Conservation (phyloP, 2,888 invertebrate species). For the Hyposoter dolosus region DNA sequence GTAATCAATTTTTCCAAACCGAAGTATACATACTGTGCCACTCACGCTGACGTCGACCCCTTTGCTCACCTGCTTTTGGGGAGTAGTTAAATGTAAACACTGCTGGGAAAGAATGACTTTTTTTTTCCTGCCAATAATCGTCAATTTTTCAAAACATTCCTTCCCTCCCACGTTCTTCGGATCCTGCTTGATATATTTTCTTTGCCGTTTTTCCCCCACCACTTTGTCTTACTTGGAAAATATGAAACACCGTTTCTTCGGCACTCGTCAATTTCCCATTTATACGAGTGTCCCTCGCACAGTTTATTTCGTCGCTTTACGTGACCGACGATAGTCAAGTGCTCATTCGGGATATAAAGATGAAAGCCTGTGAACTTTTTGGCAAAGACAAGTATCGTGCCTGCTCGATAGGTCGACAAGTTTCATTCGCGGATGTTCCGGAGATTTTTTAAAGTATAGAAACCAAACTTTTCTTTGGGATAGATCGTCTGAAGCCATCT, state of each 20-base stretch:
- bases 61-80: neutral
- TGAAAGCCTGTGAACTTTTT: conserved; percentile 24
- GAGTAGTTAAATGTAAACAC: neutral
- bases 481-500: neutral
- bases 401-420: neutral
- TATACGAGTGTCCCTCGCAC: conserved; percentile 4
- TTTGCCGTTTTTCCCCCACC: neutral
- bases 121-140: neutral
- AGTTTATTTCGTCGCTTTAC: conserved; percentile 38
- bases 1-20: neutral
- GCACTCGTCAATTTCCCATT: conserved; percentile 7
- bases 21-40: neutral
- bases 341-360: conserved; percentile 38
- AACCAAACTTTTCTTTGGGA: too few species aligned
- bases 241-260: neutral
- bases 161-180: neutral
- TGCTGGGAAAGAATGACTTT: neutral
- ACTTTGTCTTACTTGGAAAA: conserved; percentile 8
- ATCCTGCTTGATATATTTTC: neutral
- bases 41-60: neutral
- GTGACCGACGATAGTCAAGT: conserved; percentile 17
- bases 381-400: conserved; percentile 16
- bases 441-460: neutral
- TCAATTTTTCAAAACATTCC: neutral
- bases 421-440: neutral